Evolutionary conservation across 2,113 vertebrate species (phyloP).

Genomic region (Anser brachyrhynchus): DNA sequence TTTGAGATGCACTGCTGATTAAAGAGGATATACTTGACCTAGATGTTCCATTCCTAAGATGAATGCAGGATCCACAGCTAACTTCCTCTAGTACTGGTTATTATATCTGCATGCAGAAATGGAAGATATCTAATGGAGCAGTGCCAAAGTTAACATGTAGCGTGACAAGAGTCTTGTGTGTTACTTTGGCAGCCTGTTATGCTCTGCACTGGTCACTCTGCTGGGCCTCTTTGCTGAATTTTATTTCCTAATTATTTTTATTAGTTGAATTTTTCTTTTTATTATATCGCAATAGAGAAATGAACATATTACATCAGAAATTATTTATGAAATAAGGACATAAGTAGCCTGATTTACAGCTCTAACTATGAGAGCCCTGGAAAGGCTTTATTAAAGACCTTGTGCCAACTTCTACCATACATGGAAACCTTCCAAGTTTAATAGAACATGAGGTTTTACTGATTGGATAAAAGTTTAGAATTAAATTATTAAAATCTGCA

Average conservation of each 20-base stretch:
- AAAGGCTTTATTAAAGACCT: neutral
- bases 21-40: constrained; percentile 14
- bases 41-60: constrained; percentile 5
- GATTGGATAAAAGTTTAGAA: neutral
- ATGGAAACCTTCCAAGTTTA: neutral
- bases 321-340: neutral
- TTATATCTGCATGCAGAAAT: neutral
- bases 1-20: neutral
- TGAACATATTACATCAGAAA: neutral
- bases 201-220: neutral
- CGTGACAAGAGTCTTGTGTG: neutral
- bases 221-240: neutral
- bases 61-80: neutral
- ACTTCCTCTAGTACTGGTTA: neutral
- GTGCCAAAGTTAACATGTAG: neutral
- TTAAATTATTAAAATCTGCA: neutral
- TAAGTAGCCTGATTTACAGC: neutral
- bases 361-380: neutral
- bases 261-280: neutral
- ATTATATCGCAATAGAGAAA: neutral
- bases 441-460: neutral
- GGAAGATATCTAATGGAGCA: neutral
- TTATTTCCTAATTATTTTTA: neutral
- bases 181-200: neutral
- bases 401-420: neutral